These are phyloP conservation scores for Zaprionus gabonicus DNA, from an alignment of 1,140 invertebrate species.

Conservation along the genomic window DNA sequence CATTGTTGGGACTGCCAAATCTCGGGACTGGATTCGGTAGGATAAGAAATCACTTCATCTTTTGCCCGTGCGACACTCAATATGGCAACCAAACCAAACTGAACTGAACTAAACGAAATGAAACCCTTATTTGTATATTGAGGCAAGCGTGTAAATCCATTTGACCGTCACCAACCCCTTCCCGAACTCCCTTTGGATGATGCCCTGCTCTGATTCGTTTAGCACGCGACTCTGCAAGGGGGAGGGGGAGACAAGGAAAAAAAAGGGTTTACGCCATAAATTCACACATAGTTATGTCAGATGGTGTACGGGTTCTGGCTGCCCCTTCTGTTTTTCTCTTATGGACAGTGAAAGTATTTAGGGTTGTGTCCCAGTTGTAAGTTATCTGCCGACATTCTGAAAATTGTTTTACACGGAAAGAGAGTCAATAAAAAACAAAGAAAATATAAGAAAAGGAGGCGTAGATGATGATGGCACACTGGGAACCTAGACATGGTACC, in stretches of 20 bases:
- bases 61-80: slow-evolving; percentile 62
- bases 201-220: slow-evolving; percentile 66
- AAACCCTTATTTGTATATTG: slow-evolving; percentile 81
- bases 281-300: slow-evolving; percentile 81
- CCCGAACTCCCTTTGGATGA: slow-evolving; percentile 9
- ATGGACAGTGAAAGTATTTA: slow-evolving; percentile 36
- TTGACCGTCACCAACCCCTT: slow-evolving; percentile 36
- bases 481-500: no score
- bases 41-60: slow-evolving; percentile 83
- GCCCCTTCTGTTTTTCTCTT: slow-evolving; percentile 31
- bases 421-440: neutral
- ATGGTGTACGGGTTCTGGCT: slow-evolving; percentile 54
- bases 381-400: slow-evolving; percentile 34
- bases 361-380: slow-evolving; percentile 38
- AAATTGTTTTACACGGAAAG: slow-evolving; percentile 19
- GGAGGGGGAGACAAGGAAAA: slow-evolving; percentile 22
- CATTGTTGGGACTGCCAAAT: slow-evolving; percentile 22
- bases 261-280: slow-evolving; percentile 79
- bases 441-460: neutral
- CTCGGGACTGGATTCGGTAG: slow-evolving; percentile 71
- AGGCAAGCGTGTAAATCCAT: slow-evolving; percentile 80
- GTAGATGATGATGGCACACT: neutral
- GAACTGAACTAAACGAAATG: slow-evolving; percentile 12
- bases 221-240: slow-evolving; percentile 12
- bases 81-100: slow-evolving; percentile 37